Conservation (phyloP, 2,888 invertebrate genomes). For the Drosophila quasianomalipes region DNA sequence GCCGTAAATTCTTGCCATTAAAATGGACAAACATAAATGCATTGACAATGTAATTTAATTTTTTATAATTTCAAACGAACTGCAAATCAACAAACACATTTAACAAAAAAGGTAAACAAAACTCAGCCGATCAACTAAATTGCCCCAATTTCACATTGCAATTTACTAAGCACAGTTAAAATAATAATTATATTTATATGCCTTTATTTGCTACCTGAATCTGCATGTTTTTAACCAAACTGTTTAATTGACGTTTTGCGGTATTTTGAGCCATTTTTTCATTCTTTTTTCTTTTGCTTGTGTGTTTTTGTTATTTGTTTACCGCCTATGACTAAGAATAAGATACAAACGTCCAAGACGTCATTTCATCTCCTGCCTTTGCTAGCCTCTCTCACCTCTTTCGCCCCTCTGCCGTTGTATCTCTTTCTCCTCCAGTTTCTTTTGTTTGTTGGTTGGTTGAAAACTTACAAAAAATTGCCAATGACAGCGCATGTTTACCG, state of each 20-base stretch:
- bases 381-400: neutral
- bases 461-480: slow-evolving; percentile 16
- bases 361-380: slow-evolving; percentile 26
- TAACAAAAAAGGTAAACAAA: slow-evolving; percentile 47
- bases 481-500: slow-evolving; percentile 15
- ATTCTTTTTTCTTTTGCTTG: neutral
- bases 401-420: neutral
- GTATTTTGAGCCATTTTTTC: slow-evolving; percentile 21
- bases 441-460: slow-evolving; percentile 27
- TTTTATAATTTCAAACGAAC: slow-evolving; percentile 15
- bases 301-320: slow-evolving; percentile 10
- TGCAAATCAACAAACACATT: slow-evolving; percentile 26
- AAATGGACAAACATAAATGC: slow-evolving; percentile 68
- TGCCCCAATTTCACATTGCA: slow-evolving; percentile 28
- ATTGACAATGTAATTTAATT: slow-evolving; percentile 62
- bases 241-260: slow-evolving; percentile 27
- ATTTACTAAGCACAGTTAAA: neutral
- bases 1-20: slow-evolving; percentile 32
- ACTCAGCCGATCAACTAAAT: slow-evolving; percentile 19
- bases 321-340: slow-evolving; percentile 37
- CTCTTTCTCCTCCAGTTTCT: neutral
- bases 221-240: neutral
- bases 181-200: neutral
- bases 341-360: slow-evolving; percentile 23
- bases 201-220: neutral